A percentile compares a stretch with the other conserved stretches of the same genome.
phyloP scores from a whole-genome alignment of 2,113 vertebrate genomes.

The Uropsilus gracilis region DNA sequence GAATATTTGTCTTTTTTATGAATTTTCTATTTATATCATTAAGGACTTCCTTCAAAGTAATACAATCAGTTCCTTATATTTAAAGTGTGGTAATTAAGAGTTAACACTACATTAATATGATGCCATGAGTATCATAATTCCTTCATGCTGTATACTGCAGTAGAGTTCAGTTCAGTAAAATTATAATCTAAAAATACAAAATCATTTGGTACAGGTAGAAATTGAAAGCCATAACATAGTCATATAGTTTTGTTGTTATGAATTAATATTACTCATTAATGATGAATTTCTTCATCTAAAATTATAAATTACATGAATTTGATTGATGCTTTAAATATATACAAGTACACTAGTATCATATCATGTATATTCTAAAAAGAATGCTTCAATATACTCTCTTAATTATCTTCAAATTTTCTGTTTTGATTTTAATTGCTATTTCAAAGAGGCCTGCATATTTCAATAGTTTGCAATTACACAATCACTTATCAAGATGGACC shows the following conservation, averaged over 20 bases:
- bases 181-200: background rate
- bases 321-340: background rate
- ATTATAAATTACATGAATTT: background rate
- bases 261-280: background rate
- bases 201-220: background rate
- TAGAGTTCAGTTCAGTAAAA: background rate
- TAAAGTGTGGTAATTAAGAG: background rate
- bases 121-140: background rate
- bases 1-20: background rate
- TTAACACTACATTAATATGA: background rate
- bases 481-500: slow-evolving; percentile 69
- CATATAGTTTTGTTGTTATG: background rate
- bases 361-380: background rate
- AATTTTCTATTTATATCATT: background rate
- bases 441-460: slow-evolving; percentile 49
- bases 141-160: background rate
- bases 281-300: background rate
- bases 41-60: background rate
- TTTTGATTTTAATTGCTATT: slow-evolving; percentile 60
- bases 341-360: background rate
- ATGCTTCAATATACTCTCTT: background rate
- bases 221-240: background rate
- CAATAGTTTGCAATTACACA: slow-evolving; percentile 42
- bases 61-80: background rate
- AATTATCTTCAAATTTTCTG: slow-evolving; percentile 39